Evolutionary conservation across 2,888 invertebrate species (phyloP), one percentile per base, ranked within the genome.

Genomic region (Phytoseiulus persimilis): DNA sequence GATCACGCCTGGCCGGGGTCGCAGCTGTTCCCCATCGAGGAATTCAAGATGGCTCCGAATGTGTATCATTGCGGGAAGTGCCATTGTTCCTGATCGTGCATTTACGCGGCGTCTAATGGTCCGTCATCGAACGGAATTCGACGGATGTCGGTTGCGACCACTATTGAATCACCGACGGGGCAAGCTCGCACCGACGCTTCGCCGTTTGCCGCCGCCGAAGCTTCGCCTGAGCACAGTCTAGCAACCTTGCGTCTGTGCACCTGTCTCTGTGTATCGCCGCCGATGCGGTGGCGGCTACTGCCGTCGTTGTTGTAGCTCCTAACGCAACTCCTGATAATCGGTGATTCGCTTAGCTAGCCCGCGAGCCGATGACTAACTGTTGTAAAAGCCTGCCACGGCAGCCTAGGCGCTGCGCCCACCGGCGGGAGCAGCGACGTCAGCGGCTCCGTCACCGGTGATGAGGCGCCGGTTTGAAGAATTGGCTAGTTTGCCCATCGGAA

Each of bases 81-180:
- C 65, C 65, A 65, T 65, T 65, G 65, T 65, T 65, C 14, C 14
- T 65, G 65, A 2, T 65, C 28, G 65, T 65, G 14, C 18, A 65
- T 65, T 18, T 65, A 65, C 28, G 65, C 18, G 1, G 65, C 65
- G 23, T 28, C 2, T 65, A 28, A 65, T 65, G 65, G 65, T 65
- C 65, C 65, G 65, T 65, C 65, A 65, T 65, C 65, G 65, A 65
- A 65, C n/a, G n/a, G n/a, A n/a, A n/a, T n/a, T n/a, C n/a, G n/a
- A n/a, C n/a, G n/a, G n/a, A n/a, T n/a, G 65, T 65, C 65, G 65
- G 18, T 65, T 65, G 5, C 65, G 65, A 28, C 65, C 65, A 65
- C 65, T 3, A 65, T 65, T 65, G 65, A 65, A 65, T 65, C 65
- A 65, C 65, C 65, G 65, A 65, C 65, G 9, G 65, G 65, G 65